Evolutionary conservation across 2,888 invertebrate species (phyloP), one percentile per base, ranked within the genome.

Genomic region (Lottia scabra): DNA sequence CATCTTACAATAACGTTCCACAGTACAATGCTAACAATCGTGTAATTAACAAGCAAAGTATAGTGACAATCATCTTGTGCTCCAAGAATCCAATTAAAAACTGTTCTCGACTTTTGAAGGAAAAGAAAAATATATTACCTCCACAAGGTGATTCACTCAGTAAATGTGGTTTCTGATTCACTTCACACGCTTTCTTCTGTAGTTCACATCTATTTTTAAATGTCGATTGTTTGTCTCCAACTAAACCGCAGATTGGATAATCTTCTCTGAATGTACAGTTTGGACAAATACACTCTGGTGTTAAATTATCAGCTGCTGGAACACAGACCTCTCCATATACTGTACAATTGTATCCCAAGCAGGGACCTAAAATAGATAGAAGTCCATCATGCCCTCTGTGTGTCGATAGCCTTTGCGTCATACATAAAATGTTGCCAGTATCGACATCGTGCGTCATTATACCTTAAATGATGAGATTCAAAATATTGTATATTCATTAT

Each of bases 151-250:
- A 23, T 23, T 56, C 23, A 56, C 56, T 56, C 3, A 56, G 56
- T 56, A 56, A 19, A 56, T 56, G 56, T 19, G 19, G 23, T 56
- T 65, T 43, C 46, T 70, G 67, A 23, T 69, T 44, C 19, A 48
- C 19, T 68, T 75, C 62, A 30, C 77, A 77, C 5, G 71, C 74
- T 8, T 26, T 43, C 26, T 65, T 45, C 62, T 69, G 66, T 44
- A 75, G 65, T 48, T 67, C 69, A 62, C 77, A 77, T 45, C 73
- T 71, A 68, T 70, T 77, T 6, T 69, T 73, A 67, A 67, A 77
- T 23, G 77, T 77, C 16, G 65, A 63, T 67, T 44, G 44, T 19
- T 13, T 12, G n/a, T 68, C 48, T 8, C 72, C 72, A 27, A 72
- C 45, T 38, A 72, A 23, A 43, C 44, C 72, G 19, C 72, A 72